Evolutionary conservation across 2,888 invertebrate genomes (phyloP).

Genomic region (Spodoptera littoralis): DNA sequence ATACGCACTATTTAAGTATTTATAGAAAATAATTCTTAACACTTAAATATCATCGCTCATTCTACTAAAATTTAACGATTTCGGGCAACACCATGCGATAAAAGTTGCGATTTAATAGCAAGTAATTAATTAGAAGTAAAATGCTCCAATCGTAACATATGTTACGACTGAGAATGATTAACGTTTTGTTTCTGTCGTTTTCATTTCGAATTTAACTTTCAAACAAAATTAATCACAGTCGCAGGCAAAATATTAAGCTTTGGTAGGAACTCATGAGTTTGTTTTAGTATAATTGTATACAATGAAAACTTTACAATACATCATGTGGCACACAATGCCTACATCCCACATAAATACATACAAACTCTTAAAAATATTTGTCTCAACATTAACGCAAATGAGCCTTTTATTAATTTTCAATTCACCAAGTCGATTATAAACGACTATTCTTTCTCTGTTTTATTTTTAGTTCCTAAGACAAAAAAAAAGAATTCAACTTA

Average conservation of each 20-base stretch:
- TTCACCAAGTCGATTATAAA: too few species aligned
- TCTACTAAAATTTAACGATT: not conserved
- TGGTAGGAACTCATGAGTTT: not conserved
- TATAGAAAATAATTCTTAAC: too few species aligned
- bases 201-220: slow-evolving; percentile 4
- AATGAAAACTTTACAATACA: not conserved
- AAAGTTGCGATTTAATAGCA: slow-evolving; percentile 6
- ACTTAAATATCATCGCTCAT: not conserved
- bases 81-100: not conserved
- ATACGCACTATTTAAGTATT: too few species aligned
- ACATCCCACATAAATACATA: too few species aligned
- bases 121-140: slow-evolving; percentile 19
- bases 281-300: not conserved
- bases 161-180: slow-evolving; percentile 18
- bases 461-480: too few species aligned
- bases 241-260: slow-evolving; percentile 3
- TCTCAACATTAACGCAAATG: too few species aligned
- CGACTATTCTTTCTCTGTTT: too few species aligned
- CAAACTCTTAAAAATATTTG: too few species aligned
- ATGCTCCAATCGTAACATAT: slow-evolving; percentile 31
- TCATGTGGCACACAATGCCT: too few species aligned
- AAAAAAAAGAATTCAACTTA: too few species aligned
- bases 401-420: too few species aligned
- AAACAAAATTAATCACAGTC: slow-evolving; percentile 22
- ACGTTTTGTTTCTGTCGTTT: slow-evolving; percentile 15